Base-by-base conservation (phyloP, 2,113 vertebrate species). In the Glaucomys volans region DNA sequence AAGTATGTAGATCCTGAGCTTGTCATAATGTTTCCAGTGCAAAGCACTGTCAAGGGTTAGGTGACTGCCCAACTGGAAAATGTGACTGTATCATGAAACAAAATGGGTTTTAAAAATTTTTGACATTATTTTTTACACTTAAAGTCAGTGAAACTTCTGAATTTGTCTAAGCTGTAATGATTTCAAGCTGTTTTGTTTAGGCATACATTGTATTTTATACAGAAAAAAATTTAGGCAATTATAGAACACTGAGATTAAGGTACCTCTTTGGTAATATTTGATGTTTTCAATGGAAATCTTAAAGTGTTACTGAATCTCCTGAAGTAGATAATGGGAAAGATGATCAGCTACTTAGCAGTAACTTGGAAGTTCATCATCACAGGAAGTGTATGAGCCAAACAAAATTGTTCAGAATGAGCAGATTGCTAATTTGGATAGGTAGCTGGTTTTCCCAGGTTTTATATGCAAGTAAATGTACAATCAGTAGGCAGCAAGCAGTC, bases 21-120 rank as follows among this genome's bases (percentile, higher is more conserved):
- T 97, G 95, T 98, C 97, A 97, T 96, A n/a, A 89, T 97, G 94
- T 97, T 98, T 97, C 97, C 94, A 94, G 13, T 75, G 90, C 90
- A 97, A 86, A 98, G 94, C 92, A 71, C 86, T 96, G 94, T 97
- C 97, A 74, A 77, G 35, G 96, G 97, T 97, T 97, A 98, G 95
- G 81, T 95, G 96, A 97, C 90, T 93, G 88, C n/a, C 81, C 42
- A 96, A 90, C 4, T 93, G 94, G 94, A 98, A 97, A 96, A 81
- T 89, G 8, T 5, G 30, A 90, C 91, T 96, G 96, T 59, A 40
- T 97, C 94, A 88, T 97, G 97, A 89, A 90, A 90, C 35, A 82
- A 90, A 94, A 87, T 90, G 69, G 95, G 96, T 59, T 87, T 96
- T 67, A 90, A 50, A 91, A 93, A 97, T 92, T 69, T 76, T 40